Evolutionary conservation across 2,888 invertebrate genomes (phyloP), one percentile per base, ranked within the genome.

Genomic region (Malacosoma neustria): DNA sequence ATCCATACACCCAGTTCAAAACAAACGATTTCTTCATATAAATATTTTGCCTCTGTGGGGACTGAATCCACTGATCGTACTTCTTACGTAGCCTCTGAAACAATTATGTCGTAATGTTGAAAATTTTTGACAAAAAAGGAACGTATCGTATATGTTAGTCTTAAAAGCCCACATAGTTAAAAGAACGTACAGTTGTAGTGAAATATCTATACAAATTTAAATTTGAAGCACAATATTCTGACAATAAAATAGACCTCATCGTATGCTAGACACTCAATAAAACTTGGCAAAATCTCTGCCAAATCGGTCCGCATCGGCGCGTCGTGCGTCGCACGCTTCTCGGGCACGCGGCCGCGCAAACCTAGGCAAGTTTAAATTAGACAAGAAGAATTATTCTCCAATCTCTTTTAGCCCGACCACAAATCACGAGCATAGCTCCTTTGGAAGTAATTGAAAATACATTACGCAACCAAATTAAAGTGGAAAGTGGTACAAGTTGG

Each of bases 391-490:
- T 72, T 71, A 74, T 70, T 69, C 69, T 62, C 74, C 72, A 75
- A 81, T 79, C 75, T 76, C 66, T 61, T 68, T 66, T 59, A 72
- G 63, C 63, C 63, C 61, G 54, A 68, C 75, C 84, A 82, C 84
- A 84, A 85, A 85, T 84, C 82, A 81, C 71, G 57, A 58, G 51
- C 71, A 56, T 59, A 51, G 67, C 75, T 75, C 70, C 77, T 80
- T 71, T 72, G 71, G 72, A 79, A 73, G 81, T 84, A 85, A 85
- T 85, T 84, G 85, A 82, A 85, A 85, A 85, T 84, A 82, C 82
- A 85, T 85, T 85, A 84, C 84, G 80, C 74, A 82, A 82, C 82
- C 85, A 85, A 85, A 85, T 85, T 85, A 84, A 82, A 84, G 79
- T 80, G 76, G 81, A 73, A 79, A 82, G 74, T 80, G 81, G 84